phyloP scores from a whole-genome alignment of 2,113 vertebrate species.

The Syngnathus floridae region DNA sequence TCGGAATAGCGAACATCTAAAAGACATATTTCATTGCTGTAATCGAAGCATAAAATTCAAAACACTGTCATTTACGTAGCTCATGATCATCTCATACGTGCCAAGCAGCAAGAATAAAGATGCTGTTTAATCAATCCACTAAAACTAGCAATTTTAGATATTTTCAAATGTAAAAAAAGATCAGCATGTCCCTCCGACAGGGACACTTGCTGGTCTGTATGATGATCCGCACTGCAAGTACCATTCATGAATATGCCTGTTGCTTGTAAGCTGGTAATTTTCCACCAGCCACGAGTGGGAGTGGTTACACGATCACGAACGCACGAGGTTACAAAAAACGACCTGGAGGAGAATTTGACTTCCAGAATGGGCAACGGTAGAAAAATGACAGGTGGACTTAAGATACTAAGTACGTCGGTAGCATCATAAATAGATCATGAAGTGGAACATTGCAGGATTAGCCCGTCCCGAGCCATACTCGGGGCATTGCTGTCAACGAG shows the following conservation, averaged over 20 bases:
- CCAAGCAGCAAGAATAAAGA: conserved; percentile 5
- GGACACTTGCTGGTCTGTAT: conserved; percentile 8
- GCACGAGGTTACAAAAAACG: conserved; percentile 62
- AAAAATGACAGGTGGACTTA: conserved; percentile 12
- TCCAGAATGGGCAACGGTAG: conserved; percentile 13
- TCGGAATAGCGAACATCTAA: conserved; percentile 26
- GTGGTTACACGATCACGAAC: conserved; percentile 71
- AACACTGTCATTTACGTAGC: neutral
- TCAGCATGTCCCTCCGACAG: neutral
- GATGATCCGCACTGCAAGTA: conserved; percentile 22
- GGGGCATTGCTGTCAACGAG: conserved; percentile 34
- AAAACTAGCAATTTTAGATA: neutral
- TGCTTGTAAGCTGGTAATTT: conserved; percentile 79
- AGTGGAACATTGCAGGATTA: neutral
- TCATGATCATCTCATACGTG: neutral
- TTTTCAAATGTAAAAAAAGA: conserved; percentile 20
- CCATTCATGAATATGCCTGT: conserved; percentile 64
- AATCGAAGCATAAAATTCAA: neutral
- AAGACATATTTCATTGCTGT: conserved; percentile 2
- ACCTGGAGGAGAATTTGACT: conserved; percentile 45
- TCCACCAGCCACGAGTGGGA: conserved; percentile 79
- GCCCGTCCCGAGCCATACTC: neutral
- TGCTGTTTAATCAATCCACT: neutral
- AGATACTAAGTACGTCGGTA: neutral
- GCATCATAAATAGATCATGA: neutral